These are phyloP conservation scores for Lordiphosa mommai DNA, from an alignment of 1,140 invertebrate genomes.

Conservation along the genomic window DNA sequence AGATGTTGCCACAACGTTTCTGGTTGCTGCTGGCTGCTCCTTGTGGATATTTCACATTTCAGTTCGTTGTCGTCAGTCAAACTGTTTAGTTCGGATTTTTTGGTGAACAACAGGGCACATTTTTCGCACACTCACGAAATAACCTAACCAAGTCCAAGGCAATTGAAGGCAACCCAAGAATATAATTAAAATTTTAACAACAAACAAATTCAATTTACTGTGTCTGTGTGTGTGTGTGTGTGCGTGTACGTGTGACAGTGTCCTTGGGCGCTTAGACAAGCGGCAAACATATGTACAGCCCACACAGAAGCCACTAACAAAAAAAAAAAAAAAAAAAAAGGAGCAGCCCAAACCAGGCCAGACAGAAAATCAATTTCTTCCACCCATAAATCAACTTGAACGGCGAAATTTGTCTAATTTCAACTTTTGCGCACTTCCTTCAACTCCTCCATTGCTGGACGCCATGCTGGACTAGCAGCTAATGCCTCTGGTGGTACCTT, in stretches of 20 bases:
- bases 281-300: constrained; percentile 35
- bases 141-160: constrained; percentile 45
- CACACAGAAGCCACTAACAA: constrained; percentile 27
- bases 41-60: constrained; percentile 44
- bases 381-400: neutral
- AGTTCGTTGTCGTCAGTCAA: constrained; percentile 74
- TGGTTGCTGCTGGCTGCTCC: constrained; percentile 51
- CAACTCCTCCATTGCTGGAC: constrained; percentile 17
- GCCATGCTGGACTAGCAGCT: constrained; percentile 65
- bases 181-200: constrained; percentile 17
- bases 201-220: constrained; percentile 49
- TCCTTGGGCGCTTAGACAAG: constrained; percentile 48
- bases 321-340: constrained; percentile 4
- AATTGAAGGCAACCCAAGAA: constrained; percentile 26
- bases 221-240: constrained; percentile 23
- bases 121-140: constrained; percentile 38
- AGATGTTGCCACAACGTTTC: constrained; percentile 18
- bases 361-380: constrained; percentile 9
- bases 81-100: constrained; percentile 62
- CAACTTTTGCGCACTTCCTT: constrained; percentile 23
- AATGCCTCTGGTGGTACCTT: constrained; percentile 44
- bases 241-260: constrained; percentile 25
- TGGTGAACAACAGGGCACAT: constrained; percentile 13
- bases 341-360: constrained; percentile 4
- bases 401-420: constrained; percentile 15